phyloP scores from a whole-genome alignment of 64 coral and sea anemone species.

The Montipora capricornis region DNA sequence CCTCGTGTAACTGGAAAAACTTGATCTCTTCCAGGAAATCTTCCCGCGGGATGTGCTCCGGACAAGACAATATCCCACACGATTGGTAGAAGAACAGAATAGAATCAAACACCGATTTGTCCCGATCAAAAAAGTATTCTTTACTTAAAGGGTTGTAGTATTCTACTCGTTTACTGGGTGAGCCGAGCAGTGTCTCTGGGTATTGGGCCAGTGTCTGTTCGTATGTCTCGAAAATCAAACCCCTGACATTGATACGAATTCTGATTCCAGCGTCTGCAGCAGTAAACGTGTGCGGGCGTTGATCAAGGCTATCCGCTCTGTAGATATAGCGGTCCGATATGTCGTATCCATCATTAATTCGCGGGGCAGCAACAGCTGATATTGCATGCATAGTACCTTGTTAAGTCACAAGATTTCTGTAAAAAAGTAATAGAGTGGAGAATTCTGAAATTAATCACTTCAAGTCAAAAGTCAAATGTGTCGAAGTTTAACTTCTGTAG shows the following conservation, averaged over 20 bases:
- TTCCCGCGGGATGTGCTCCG: conserved; percentile 70
- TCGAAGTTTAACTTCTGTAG: too few relatives aligned
- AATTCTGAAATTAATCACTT: neutral
- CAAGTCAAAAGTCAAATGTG: too few relatives aligned
- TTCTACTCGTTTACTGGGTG: conserved; percentile 49
- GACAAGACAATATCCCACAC: conserved; percentile 78
- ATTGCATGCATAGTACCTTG: conserved; percentile 9
- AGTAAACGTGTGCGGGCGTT: neutral
- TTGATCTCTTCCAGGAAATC: conserved; percentile 76
- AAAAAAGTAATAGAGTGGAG: neutral
- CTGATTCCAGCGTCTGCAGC: conserved; percentile 35
- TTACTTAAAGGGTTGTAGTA: conserved; percentile 80
- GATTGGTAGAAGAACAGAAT: conserved; percentile 99
- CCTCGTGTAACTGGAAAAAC: conserved; percentile 76
- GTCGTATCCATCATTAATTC: neutral
- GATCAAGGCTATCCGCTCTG: neutral
- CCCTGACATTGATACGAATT: conserved; percentile 90
- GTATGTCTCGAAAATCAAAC: conserved; percentile 83
- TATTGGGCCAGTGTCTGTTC: conserved; percentile 83
- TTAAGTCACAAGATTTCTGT: conserved; percentile 16
- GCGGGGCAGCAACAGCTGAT: conserved; percentile 5
- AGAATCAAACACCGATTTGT: conserved; percentile 73
- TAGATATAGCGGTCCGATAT: neutral
- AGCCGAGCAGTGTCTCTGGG: conserved; percentile 91
- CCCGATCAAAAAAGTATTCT: conserved; percentile 92